phyloP scores from a whole-genome alignment of 2,797 vertebrate genomes.

The Chaenodraco wilsoni region DNA sequence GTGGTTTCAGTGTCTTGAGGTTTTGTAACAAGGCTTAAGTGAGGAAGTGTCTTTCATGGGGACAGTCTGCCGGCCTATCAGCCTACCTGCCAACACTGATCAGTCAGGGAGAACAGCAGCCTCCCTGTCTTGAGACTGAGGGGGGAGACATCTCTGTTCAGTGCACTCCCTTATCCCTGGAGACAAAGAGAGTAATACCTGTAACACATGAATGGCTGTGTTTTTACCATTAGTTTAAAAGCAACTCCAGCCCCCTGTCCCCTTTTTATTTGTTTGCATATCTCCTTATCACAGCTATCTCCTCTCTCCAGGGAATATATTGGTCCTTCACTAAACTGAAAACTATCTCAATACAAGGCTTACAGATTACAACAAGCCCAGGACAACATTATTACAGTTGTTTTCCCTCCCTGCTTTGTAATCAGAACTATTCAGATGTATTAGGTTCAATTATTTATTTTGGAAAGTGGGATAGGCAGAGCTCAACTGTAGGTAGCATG shows the following conservation, averaged over 20 bases:
- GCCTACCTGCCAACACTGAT: conserved; percentile 54
- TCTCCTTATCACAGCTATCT: neutral
- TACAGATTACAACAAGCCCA: neutral
- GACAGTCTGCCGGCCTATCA: conserved; percentile 28
- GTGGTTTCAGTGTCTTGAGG: conserved; percentile 36
- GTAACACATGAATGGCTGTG: conserved; percentile 21
- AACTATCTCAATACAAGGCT: neutral
- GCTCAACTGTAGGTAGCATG: neutral
- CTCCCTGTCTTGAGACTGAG: conserved; percentile 24
- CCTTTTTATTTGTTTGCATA: neutral
- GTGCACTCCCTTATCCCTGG: neutral
- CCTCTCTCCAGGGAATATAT: neutral
- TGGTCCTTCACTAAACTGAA: neutral
- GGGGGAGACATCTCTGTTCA: neutral
- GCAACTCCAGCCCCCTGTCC: neutral
- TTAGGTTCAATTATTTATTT: neutral
- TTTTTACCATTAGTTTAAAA: conserved; percentile 16
- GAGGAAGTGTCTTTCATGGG: conserved; percentile 35
- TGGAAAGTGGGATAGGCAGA: neutral
- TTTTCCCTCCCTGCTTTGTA: neutral
- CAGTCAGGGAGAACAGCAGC: conserved; percentile 44
- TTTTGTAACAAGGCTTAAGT: conserved; percentile 53
- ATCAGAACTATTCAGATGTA: neutral
- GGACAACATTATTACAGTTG: neutral
- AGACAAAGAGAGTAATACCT: conserved; percentile 1